Conservation (phyloP, 92 coral and sea anemone species). For the Porites cylindrica region DNA sequence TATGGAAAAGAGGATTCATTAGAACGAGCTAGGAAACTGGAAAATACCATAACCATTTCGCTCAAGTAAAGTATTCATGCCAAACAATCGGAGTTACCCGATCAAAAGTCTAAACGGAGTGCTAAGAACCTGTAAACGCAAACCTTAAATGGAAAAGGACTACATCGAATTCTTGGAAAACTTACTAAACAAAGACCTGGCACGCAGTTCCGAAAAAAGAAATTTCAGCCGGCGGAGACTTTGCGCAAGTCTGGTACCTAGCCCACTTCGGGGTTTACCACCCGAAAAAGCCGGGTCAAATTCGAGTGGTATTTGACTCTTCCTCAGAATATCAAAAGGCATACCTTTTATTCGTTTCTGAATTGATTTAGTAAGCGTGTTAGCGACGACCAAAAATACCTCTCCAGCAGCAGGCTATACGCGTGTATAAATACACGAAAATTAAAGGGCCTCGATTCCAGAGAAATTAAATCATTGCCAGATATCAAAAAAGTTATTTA, state of each 20-base stretch:
- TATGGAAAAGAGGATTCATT: conserved; percentile 22
- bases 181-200: conserved; percentile 44
- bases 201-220: conserved; percentile 21
- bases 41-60: conserved; percentile 35
- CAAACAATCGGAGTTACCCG: conserved; percentile 25
- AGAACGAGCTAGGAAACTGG: conserved; percentile 45
- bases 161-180: conserved; percentile 54
- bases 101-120: conserved; percentile 32
- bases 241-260: conserved; percentile 49
- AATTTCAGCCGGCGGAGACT: not conserved
- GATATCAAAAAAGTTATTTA: no score
- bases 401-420: no score
- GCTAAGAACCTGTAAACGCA: conserved; percentile 21
- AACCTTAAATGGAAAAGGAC: conserved; percentile 48
- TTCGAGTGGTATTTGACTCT: conserved; percentile 65
- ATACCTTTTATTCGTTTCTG: no score
- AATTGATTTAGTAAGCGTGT: no score
- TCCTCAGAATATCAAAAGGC: conserved; percentile 29
- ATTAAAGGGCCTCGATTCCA: no score
- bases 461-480: no score
- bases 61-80: not conserved
- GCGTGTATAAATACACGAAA: no score
- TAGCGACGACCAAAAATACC: no score
- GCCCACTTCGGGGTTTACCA: conserved; percentile 63
- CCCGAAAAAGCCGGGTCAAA: conserved; percentile 59